phyloP scores from a whole-genome alignment of 2,113 vertebrate genomes.

The Dolichotis patagonum region DNA sequence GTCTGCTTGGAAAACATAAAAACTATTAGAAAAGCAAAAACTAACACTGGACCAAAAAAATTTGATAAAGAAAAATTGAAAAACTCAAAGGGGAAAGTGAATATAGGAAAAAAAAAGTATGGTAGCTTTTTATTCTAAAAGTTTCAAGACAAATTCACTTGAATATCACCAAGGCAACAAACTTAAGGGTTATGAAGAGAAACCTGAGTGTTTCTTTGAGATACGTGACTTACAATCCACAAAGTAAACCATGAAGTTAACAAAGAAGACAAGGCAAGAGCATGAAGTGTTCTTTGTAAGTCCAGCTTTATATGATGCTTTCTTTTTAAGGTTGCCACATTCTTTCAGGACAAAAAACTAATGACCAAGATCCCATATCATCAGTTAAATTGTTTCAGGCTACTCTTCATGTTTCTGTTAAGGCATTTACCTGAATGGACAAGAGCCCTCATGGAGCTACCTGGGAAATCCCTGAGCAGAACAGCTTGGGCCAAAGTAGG shows the following conservation, averaged over 20 bases:
- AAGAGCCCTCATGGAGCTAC: not conserved
- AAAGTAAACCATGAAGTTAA: not conserved
- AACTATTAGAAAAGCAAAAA: not conserved
- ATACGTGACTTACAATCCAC: not conserved
- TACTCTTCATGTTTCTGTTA: not conserved
- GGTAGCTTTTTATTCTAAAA: not conserved
- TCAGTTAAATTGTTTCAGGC: not conserved
- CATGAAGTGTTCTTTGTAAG: not conserved
- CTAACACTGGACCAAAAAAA: not conserved
- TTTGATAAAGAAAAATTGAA: not conserved
- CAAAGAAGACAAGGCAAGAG: not conserved
- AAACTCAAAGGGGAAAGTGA: not conserved
- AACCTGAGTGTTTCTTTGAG: conserved; percentile 6
- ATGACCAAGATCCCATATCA: not conserved
- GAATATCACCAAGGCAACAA: not conserved
- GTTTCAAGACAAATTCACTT: not conserved
- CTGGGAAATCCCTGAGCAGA: not conserved
- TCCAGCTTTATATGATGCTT: not conserved
- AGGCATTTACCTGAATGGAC: not conserved
- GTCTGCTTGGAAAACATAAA: not conserved
- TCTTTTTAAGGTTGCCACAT: not conserved
- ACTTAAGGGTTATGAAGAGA: not conserved
- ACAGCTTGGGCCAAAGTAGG: not conserved
- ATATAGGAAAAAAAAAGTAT: not conserved
- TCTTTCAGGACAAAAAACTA: not conserved